Conservation (phyloP, 2,113 vertebrate genomes). For the Carlito syrichta region DNA sequence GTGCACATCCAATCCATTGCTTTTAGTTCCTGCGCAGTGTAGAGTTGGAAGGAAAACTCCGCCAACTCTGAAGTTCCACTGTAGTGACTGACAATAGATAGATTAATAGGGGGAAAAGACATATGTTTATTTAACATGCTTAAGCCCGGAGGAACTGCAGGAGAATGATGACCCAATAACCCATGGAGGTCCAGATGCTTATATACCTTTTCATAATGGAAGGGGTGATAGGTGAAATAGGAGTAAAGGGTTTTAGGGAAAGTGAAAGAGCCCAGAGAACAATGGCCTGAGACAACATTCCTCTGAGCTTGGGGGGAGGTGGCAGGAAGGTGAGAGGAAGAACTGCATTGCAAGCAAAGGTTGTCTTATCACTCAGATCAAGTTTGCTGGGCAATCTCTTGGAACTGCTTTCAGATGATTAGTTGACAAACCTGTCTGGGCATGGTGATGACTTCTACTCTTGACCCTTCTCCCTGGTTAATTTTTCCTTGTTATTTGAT, state of each 20-base stretch:
- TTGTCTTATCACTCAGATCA: background rate
- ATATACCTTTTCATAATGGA: background rate
- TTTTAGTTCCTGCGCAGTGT: background rate
- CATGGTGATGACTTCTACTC: background rate
- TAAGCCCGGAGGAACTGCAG: background rate
- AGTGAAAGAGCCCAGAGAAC: background rate
- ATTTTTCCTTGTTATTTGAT: background rate
- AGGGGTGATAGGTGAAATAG: background rate
- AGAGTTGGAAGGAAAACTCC: background rate
- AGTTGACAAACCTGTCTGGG: background rate
- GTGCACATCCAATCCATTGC: background rate
- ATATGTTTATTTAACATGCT: background rate
- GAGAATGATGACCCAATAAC: background rate
- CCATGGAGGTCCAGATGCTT: background rate
- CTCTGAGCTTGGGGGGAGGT: background rate
- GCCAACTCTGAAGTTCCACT: background rate
- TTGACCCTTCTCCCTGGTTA: background rate
- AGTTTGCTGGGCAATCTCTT: background rate
- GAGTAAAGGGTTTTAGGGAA: background rate
- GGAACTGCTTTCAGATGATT: background rate
- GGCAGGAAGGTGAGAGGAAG: background rate
- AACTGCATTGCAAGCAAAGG: background rate
- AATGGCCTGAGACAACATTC: background rate
- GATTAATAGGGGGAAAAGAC: background rate
- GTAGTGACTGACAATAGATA: background rate